These are phyloP conservation scores for Oenanthe oenanthe DNA, from an alignment of 2,113 vertebrate genomes.

Conservation along the genomic window DNA sequence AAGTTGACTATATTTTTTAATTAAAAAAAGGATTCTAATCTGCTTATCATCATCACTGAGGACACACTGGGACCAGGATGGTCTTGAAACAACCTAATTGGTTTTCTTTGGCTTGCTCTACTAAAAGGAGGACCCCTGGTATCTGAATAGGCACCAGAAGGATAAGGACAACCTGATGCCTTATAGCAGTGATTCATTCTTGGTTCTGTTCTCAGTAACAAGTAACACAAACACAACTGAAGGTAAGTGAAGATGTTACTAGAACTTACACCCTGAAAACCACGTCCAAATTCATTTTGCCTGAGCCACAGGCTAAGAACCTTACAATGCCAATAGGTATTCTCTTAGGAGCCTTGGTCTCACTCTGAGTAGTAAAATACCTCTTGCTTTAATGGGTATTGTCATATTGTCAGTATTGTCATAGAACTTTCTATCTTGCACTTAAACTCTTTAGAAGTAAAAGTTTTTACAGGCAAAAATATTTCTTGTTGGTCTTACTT, in stretches of 20 bases:
- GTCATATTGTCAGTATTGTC: not conserved
- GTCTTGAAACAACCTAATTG: not conserved
- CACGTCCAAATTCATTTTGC: not conserved
- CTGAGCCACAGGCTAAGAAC: not conserved
- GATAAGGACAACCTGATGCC: not conserved
- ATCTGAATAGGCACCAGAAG: not conserved
- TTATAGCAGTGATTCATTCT: not conserved
- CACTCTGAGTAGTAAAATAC: not conserved
- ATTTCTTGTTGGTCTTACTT: not conserved
- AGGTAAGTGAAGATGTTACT: not conserved
- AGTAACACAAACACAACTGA: not conserved
- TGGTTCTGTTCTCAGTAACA: not conserved
- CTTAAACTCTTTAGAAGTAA: not conserved
- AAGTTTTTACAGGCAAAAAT: not conserved
- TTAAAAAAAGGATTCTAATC: not conserved
- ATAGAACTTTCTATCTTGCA: not conserved
- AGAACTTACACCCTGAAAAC: not conserved
- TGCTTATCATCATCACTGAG: not conserved
- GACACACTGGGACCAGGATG: not conserved
- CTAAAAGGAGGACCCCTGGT: not conserved
- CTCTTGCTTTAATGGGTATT: not conserved
- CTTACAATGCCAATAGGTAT: not conserved
- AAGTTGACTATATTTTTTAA: not conserved
- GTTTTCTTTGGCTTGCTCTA: not conserved
- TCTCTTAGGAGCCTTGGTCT: not conserved